Base-by-base conservation (phyloP, 2,888 invertebrate species). In the Phrixothrix hirtus region DNA sequence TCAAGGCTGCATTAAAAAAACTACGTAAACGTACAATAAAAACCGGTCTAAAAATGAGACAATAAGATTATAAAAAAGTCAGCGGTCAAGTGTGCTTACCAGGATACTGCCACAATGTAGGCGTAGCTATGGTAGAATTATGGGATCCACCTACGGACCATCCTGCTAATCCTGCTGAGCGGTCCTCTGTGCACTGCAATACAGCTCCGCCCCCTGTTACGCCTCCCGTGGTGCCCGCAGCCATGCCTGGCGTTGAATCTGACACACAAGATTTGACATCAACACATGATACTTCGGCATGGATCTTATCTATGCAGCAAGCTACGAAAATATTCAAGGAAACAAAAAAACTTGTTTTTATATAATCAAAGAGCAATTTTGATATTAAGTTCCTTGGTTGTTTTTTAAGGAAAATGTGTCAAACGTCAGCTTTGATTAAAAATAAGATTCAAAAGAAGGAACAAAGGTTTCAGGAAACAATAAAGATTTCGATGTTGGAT, bases 81-180 rank as follows among this genome's bases (percentile, higher is more conserved):
- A 47, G 42, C 46, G 55, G 38, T 51, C 55, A 51, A 41, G 47
- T 47, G 51, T 59, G 81, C 84, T 83, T 81, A 83, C 84, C 80
- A 51, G 89, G 88, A 80, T 90, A 90, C 78, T 89, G 89, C 89
- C 89, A 90, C 71, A 89, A 81, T 47, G 89, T 83, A 43, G 86
- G 83, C 70, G 86, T 81, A 70, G 84, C 81, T 64, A 85, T 78
- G 67, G 78, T 74, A 69, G 79, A 77, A 66, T 75, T 72, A 62
- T 81, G 81, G 73, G 75, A 36, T 78, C 80, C 72, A 68, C 77
- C 76, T 70, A 79, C 76, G 68, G 78, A 72, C 73, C 78, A 77
- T 68, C 77, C 77, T 62, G 79, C 75, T 65, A 79, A 73, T 67
- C 78, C 75, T 56, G 78, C 75, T 71, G 80, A 79, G 77, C 82